A percentile compares a stretch with the other conserved stretches of the same genome.
These are phyloP conservation scores for Dasyurus viverrinus DNA, from an alignment of 2,113 vertebrate species.

Conservation along the genomic window DNA sequence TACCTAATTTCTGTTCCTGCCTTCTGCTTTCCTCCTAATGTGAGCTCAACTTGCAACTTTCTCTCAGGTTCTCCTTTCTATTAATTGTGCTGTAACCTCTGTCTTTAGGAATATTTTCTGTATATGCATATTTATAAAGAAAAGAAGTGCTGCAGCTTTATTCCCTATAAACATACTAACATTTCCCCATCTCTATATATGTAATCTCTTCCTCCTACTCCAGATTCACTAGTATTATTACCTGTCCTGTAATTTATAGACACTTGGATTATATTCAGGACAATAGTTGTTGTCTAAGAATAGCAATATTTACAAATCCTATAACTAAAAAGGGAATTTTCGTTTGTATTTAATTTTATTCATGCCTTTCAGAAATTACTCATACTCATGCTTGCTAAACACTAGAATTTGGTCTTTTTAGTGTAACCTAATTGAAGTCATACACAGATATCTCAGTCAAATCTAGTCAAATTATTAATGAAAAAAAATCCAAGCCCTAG, in stretches of 20 bases:
- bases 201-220: slow-evolving; percentile 67
- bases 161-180: slow-evolving; percentile 56
- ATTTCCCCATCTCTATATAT: slow-evolving; percentile 50
- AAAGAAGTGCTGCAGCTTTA: slow-evolving; percentile 59
- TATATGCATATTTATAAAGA: slow-evolving; percentile 59
- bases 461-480: slow-evolving; percentile 16
- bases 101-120: slow-evolving; percentile 68
- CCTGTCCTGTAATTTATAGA: slow-evolving; percentile 8
- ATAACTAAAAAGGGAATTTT: slow-evolving; percentile 39
- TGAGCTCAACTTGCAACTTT: slow-evolving; percentile 86
- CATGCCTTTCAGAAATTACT: slow-evolving; percentile 26
- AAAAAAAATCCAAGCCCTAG: slow-evolving; percentile 27
- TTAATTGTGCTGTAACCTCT: slow-evolving; percentile 69
- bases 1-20: slow-evolving; percentile 89
- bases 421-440: slow-evolving; percentile 56
- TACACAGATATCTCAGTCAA: slow-evolving; percentile 29
- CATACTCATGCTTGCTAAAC: slow-evolving; percentile 37
- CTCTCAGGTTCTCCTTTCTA: slow-evolving; percentile 77
- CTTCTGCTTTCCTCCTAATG: slow-evolving; percentile 87
- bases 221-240: slow-evolving; percentile 17
- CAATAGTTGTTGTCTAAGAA: not conserved
- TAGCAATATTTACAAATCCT: slow-evolving; percentile 32
- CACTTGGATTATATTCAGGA: not conserved
- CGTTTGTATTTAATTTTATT: slow-evolving; percentile 36
- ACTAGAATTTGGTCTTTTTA: slow-evolving; percentile 29